Evolutionary conservation across 2,113 vertebrate genomes (phyloP).

Genomic region (Xyliphius kryptos): DNA sequence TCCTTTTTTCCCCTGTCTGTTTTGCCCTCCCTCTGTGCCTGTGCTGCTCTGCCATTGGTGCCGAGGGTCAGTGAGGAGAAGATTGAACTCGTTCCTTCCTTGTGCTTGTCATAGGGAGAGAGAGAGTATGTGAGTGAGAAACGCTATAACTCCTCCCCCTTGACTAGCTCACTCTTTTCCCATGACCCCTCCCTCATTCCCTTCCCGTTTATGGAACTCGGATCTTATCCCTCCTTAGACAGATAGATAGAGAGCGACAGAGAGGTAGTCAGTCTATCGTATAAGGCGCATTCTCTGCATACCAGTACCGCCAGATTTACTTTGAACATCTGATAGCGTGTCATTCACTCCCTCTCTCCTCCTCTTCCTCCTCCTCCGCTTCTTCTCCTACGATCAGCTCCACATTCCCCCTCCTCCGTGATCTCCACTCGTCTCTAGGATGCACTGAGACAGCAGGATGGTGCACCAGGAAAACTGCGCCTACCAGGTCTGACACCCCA

Average conservation of each 20-base stretch:
- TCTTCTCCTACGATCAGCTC: too few species aligned
- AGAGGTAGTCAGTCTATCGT: neutral
- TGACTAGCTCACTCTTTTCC: constrained; percentile 26
- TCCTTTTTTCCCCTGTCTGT: constrained; percentile 47
- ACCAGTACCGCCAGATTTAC: neutral
- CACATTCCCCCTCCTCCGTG: too few species aligned
- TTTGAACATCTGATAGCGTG: neutral
- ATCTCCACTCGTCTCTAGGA: constrained; percentile 25
- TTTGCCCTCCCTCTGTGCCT: constrained; percentile 31
- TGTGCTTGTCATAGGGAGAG: constrained; percentile 15
- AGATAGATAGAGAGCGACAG: neutral
- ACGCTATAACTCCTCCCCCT: constrained; percentile 48
- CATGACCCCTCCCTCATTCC: constrained; percentile 41
- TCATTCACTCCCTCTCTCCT: neutral
- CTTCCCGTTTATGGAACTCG: constrained; percentile 49
- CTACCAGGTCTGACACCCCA: constrained; percentile 30
- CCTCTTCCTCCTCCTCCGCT: too few species aligned
- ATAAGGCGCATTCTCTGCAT: constrained; percentile 5
- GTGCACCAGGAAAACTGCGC: constrained; percentile 26
- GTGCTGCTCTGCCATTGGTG: constrained; percentile 41
- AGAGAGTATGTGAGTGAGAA: constrained; percentile 2
- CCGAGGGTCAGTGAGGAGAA: constrained; percentile 9
- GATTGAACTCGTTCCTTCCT: neutral
- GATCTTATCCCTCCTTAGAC: constrained; percentile 51
- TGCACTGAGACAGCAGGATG: constrained; percentile 33